Conservation (phyloP, 2,797 vertebrate species). For the Philypnodon macrostomus region DNA sequence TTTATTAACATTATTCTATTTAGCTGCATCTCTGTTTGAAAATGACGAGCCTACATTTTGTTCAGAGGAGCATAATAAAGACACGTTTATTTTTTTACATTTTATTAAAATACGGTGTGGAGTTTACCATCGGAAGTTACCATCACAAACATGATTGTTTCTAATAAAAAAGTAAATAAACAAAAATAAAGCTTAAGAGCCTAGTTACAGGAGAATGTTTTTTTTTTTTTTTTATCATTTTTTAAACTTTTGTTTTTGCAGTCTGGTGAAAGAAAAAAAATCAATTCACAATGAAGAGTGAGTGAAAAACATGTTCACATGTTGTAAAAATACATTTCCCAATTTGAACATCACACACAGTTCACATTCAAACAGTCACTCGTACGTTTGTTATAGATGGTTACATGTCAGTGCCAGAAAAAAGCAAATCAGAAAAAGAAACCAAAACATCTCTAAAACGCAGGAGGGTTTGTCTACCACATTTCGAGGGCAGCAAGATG, state of each 20-base stretch:
- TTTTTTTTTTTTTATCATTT: constrained; percentile 60
- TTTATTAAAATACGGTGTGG: constrained; percentile 97
- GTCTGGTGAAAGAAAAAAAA: constrained; percentile 79
- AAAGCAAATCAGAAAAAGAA: constrained; percentile 38
- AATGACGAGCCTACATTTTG: too few species aligned
- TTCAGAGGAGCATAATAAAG: neutral
- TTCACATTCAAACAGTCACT: constrained; percentile 77
- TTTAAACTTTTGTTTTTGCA: constrained; percentile 76
- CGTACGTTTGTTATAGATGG: constrained; percentile 74
- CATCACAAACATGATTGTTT: constrained; percentile 90
- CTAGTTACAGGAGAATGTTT: constrained; percentile 85
- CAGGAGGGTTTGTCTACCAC: constrained; percentile 49
- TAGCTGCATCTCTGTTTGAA: too few species aligned
- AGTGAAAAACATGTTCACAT: constrained; percentile 81
- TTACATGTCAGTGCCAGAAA: constrained; percentile 77
- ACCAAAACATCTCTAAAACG: constrained; percentile 48
- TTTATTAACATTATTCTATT: too few species aligned
- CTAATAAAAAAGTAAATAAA: constrained; percentile 88
- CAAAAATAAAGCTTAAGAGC: constrained; percentile 87
- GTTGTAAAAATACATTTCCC: constrained; percentile 98
- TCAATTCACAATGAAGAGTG: constrained; percentile 79
- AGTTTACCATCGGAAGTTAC: constrained; percentile 85
- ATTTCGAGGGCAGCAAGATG: constrained; percentile 43
- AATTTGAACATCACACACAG: constrained; percentile 78
- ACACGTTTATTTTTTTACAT: constrained; percentile 73